Percentiles rank a stretch among this genome's conserved stretches.
These are phyloP conservation scores for Bryconaethiops microstoma DNA, from an alignment of 2,797 vertebrate species.

Conservation along the genomic window DNA sequence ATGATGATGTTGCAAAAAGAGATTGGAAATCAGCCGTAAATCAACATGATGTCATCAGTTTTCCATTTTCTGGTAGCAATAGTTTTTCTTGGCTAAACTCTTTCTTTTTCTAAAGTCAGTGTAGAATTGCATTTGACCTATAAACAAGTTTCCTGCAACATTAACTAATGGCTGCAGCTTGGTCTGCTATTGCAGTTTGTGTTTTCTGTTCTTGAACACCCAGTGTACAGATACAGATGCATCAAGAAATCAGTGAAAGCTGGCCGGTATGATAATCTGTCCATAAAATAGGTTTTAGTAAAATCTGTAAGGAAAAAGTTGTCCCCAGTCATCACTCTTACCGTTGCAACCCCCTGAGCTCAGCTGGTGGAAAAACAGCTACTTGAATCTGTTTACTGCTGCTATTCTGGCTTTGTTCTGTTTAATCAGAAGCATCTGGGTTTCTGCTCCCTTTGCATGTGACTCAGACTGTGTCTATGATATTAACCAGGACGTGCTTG, in stretches of 20 bases:
- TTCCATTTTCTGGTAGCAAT: too few relatives aligned
- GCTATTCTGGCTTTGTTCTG: not conserved
- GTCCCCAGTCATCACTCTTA: not conserved
- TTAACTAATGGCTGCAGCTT: too few relatives aligned
- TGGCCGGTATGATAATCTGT: not conserved
- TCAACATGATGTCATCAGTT: not conserved
- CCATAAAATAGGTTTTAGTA: not conserved
- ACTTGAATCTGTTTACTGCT: slow-evolving; percentile 9
- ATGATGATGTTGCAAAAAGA: not conserved
- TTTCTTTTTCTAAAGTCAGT: too few relatives aligned
- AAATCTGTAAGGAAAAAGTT: not conserved
- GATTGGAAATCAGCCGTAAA: not conserved
- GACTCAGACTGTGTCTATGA: slow-evolving; percentile 22
- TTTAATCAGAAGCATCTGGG: slow-evolving; percentile 20
- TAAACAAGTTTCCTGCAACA: too few relatives aligned
- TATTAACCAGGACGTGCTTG: slow-evolving; percentile 15
- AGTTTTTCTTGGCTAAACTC: too few relatives aligned
- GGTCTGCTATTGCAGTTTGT: too few relatives aligned
- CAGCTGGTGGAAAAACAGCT: not conserved
- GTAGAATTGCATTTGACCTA: too few relatives aligned
- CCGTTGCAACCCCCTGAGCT: not conserved
- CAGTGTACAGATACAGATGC: not conserved
- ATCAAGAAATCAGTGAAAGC: not conserved
- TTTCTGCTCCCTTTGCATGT: not conserved
- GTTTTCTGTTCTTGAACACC: too few relatives aligned